A percentile compares a stretch with the other conserved stretches of the same genome.
Evolutionary conservation across 2,113 vertebrate species (phyloP).

Genomic region (Ailuropoda melanoleuca): DNA sequence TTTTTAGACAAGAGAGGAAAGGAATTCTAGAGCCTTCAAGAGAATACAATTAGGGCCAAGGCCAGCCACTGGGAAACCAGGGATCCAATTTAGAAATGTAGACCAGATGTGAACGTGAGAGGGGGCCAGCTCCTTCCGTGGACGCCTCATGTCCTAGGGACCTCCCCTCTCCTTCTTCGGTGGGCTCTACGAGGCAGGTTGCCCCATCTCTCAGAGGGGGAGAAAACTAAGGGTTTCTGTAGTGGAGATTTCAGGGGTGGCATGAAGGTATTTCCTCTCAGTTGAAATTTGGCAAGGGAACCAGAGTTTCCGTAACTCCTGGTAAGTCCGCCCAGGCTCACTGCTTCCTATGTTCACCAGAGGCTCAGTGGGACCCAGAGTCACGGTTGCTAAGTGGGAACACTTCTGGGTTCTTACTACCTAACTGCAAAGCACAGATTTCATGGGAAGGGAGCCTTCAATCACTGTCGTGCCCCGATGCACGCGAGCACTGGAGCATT

Average conservation of each 20-base stretch:
- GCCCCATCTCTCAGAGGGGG: neutral
- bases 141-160: neutral
- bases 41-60: neutral
- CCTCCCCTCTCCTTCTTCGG: neutral
- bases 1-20: conserved; percentile 2
- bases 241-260: neutral
- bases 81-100: neutral
- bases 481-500: neutral
- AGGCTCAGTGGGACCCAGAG: neutral
- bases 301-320: neutral
- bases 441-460: neutral
- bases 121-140: neutral
- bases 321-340: neutral
- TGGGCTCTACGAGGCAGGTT: neutral
- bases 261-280: neutral
- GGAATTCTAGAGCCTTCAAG: neutral
- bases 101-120: neutral
- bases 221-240: neutral
- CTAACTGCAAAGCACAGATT: conserved; percentile 9
- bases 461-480: neutral
- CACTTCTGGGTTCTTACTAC: neutral
- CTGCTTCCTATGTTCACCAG: neutral
- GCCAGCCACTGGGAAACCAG: neutral
- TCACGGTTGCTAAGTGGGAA: neutral
- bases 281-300: conserved; percentile 31